Evolutionary conservation across 2,888 invertebrate genomes (phyloP), one percentile per base, ranked within the genome.

Genomic region (Micoletzkya japonica): DNA sequence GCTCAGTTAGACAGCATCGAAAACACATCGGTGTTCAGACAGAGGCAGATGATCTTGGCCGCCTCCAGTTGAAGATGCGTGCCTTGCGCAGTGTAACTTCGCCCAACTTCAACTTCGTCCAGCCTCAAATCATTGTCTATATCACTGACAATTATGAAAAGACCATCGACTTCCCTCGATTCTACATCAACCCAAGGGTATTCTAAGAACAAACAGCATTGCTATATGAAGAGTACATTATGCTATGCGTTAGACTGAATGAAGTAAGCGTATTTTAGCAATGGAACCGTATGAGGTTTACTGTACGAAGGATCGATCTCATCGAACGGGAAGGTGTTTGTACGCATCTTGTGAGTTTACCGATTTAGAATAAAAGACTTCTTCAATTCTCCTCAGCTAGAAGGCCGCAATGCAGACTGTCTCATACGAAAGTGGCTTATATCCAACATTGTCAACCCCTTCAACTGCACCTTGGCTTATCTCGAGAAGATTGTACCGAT

Each of bases 401-500:
- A 72, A 26, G 77, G 77, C 44, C 74, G 79, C 70, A 82, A 83
- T 56, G 75, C 83, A 0, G 76, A 77, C 32, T 83, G 83, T 58
- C 75, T 82, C 66, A 81, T 83, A 17, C 73, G 81, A 26, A 79
- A 79, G 70, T 83, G 83, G 83, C 74, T 81, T 26, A 70, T 74
- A 7, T 76, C 78, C 3, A 83, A 83, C 63, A 76, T 83, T 20
- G 73, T 81, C 56, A 72, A 75, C 32, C 83, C 81, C 1, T 82
- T 74, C 74, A 83, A 83, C 69, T 83, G 83, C 71, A 83, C 83
- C 10, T 71, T 83, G 0, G 79, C 82, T 2, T 77, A 77, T 54
- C 57, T 77, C 61, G 36, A 52, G 17, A 30, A 49, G 24, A 70
- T 69, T 44, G 44, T 44, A 20, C 44, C 44, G 20, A 44, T 44